Conservation (phyloP, 2,888 invertebrate species). For the Patella depressa region DNA sequence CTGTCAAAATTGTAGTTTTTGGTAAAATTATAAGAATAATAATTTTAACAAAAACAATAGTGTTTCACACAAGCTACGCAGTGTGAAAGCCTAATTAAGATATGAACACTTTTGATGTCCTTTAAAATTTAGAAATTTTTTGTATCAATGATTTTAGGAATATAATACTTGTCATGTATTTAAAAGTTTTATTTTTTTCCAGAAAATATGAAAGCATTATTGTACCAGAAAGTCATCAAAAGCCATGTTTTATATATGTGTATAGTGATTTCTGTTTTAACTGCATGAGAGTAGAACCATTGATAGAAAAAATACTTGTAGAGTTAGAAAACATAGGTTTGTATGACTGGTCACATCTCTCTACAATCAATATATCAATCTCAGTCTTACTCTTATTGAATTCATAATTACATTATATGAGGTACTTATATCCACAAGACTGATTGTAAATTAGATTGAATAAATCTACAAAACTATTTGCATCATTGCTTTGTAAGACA, state of each 20-base stretch:
- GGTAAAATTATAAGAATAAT: no score
- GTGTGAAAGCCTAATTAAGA: no score
- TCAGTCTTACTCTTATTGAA: conserved; percentile 11
- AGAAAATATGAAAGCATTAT: conserved; percentile 90
- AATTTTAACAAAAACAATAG: no score
- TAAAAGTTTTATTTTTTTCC: conserved; percentile 39
- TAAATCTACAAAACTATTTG: no score
- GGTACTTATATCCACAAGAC: no score
- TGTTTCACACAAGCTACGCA: no score
- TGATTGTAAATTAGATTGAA: no score
- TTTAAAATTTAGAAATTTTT: background rate
- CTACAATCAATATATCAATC: conserved; percentile 9
- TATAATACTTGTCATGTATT: background rate
- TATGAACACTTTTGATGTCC: no score
- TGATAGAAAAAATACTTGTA: conserved; percentile 85
- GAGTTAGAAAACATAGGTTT: conserved; percentile 86
- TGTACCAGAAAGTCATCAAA: conserved; percentile 85
- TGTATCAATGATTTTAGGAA: background rate
- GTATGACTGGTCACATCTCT: conserved; percentile 17
- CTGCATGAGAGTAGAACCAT: conserved; percentile 89
- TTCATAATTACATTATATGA: background rate
- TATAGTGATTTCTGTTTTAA: conserved; percentile 96
- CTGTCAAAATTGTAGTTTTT: no score
- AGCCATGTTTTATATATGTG: conserved; percentile 89
- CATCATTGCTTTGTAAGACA: no score